Evolutionary conservation across 2,797 vertebrate species (phyloP).

Genomic region (Tenualosa thibaudeaui): DNA sequence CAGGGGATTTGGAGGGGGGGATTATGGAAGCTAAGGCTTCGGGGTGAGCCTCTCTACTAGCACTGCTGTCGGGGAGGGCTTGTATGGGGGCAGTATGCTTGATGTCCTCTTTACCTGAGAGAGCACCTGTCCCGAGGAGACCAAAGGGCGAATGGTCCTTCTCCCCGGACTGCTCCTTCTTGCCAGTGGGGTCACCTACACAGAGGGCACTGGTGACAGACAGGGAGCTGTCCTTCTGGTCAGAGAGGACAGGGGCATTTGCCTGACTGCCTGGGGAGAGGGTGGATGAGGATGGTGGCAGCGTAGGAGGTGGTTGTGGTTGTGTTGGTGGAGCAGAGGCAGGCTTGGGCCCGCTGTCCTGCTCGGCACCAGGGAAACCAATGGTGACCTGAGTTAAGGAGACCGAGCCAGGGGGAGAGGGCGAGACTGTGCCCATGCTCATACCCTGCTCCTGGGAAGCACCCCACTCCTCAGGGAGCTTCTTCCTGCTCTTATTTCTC

Average conservation of each 20-base stretch:
- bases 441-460: conserved; percentile 54
- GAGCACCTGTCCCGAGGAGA: conserved; percentile 34
- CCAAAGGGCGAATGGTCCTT: conserved; percentile 56
- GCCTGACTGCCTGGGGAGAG: conserved; percentile 33
- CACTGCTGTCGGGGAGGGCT: conserved; percentile 22
- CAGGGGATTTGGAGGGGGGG: conserved; percentile 13
- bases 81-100: conserved; percentile 12
- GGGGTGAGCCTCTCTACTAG: conserved; percentile 22
- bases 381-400: conserved; percentile 21
- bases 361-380: neutral
- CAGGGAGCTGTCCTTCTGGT: conserved; percentile 53
- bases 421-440: conserved; percentile 37
- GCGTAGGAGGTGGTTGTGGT: neutral
- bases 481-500: conserved; percentile 74
- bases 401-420: conserved; percentile 37
- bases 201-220: conserved; percentile 47
- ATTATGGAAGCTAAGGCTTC: neutral
- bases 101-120: conserved; percentile 14
- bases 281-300: neutral
- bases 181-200: conserved; percentile 33
- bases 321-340: conserved; percentile 17
- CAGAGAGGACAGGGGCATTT: conserved; percentile 52
- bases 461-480: conserved; percentile 77
- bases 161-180: conserved; percentile 2
- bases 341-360: neutral